Conservation (phyloP, 2,888 invertebrate species). For the Ethmia dodecea region DNA sequence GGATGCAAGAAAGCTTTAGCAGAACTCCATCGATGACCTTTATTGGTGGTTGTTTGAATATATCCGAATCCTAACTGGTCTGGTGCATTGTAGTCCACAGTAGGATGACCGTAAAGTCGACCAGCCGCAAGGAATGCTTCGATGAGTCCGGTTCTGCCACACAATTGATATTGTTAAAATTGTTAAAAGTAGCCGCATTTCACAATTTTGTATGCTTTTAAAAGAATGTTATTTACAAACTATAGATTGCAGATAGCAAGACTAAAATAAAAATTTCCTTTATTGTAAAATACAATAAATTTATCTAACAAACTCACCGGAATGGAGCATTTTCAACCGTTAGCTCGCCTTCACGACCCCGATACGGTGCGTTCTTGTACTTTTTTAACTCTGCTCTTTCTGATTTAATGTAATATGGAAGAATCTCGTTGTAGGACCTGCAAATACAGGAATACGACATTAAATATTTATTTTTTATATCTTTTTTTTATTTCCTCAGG, state of each 20-base stretch:
- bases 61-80: conserved; percentile 79
- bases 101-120: conserved; percentile 71
- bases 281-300: too few species aligned
- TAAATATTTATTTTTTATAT: too few species aligned
- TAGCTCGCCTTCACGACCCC: conserved; percentile 79
- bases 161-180: too few species aligned
- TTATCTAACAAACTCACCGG: conserved; percentile 57
- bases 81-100: conserved; percentile 80
- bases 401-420: conserved; percentile 79
- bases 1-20: conserved; percentile 82
- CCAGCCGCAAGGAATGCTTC: conserved; percentile 80
- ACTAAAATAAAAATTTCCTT: too few species aligned
- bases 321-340: conserved; percentile 80
- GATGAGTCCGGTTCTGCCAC: conserved; percentile 70
- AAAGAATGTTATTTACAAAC: too few species aligned
- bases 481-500: too few species aligned
- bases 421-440: conserved; percentile 81
- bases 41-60: conserved; percentile 68
- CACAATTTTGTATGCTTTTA: too few species aligned
- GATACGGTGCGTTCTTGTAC: conserved; percentile 72
- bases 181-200: too few species aligned
- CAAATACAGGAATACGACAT: too few species aligned
- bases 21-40: conserved; percentile 82
- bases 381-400: conserved; percentile 72
- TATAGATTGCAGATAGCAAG: too few species aligned